Conservation (phyloP, 2,797 vertebrate genomes). For the Helarctos malayanus region DNA sequence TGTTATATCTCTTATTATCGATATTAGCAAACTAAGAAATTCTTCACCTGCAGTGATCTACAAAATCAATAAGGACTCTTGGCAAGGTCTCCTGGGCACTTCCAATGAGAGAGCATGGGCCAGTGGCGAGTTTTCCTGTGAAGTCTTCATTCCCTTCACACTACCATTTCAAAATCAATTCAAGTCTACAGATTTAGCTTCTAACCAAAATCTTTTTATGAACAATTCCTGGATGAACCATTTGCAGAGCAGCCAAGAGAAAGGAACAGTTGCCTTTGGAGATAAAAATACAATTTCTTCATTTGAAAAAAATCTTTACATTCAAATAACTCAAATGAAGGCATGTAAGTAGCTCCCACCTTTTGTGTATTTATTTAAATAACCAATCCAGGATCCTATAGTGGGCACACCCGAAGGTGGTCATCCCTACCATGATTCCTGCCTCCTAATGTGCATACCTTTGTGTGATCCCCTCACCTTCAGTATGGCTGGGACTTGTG, state of each 20-base stretch:
- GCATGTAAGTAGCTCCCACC: neutral
- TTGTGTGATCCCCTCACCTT: neutral
- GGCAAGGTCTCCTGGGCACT: neutral
- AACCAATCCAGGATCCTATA: neutral
- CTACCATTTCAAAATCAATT: constrained; percentile 47
- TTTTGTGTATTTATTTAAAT: neutral
- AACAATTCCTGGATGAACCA: constrained; percentile 43
- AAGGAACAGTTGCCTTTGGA: constrained; percentile 55
- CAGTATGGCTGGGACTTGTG: neutral
- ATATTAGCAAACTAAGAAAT: neutral
- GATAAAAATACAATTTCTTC: constrained; percentile 57
- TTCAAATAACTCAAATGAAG: constrained; percentile 42
- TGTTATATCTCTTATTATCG: neutral
- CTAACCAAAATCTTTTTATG: constrained; percentile 53
- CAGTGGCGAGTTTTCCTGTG: neutral
- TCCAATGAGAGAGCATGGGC: neutral
- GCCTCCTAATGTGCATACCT: neutral
- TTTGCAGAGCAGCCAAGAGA: constrained; percentile 49
- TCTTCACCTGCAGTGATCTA: neutral
- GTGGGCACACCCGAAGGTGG: neutral
- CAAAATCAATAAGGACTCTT: constrained; percentile 42
- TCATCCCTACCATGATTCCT: neutral
- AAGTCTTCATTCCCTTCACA: constrained; percentile 2
- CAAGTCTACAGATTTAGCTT: constrained; percentile 25
- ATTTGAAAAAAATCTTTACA: neutral